phyloP scores from a whole-genome alignment of 2,888 invertebrate species.

The Pristionchus japonicus region DNA sequence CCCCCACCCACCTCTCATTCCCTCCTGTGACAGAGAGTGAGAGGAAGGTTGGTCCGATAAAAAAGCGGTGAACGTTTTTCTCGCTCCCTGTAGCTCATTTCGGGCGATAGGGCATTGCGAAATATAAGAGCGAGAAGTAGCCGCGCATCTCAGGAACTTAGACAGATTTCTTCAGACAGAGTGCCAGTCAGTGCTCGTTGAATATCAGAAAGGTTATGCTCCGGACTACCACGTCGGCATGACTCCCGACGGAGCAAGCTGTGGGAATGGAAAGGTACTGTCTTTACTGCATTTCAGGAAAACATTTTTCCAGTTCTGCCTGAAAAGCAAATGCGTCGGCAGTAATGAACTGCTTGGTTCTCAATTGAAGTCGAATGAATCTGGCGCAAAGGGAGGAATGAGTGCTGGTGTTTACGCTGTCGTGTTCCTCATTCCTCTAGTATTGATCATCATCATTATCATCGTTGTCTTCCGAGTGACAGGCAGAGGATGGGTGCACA shows the following conservation, averaged over 20 bases:
- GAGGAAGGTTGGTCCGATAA: no score
- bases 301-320: neutral
- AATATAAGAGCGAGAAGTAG: no score
- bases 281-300: no score
- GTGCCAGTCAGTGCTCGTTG: neutral
- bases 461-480: no score
- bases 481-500: no score
- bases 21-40: no score
- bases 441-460: neutral
- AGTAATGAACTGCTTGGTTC: neutral
- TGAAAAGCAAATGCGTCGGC: neutral
- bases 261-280: neutral
- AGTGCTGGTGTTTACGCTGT: neutral
- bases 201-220: neutral
- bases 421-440: neutral
- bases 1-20: no score
- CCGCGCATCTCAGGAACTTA: no score
- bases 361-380: neutral
- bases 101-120: no score
- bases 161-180: no score
- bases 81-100: no score
- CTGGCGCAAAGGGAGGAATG: neutral
- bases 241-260: neutral
- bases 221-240: neutral
- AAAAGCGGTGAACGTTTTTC: no score